Evolutionary conservation across 1,140 invertebrate species (phyloP), one percentile per base, ranked within the genome.

Genomic region (Zaprionus ghesquierei): DNA sequence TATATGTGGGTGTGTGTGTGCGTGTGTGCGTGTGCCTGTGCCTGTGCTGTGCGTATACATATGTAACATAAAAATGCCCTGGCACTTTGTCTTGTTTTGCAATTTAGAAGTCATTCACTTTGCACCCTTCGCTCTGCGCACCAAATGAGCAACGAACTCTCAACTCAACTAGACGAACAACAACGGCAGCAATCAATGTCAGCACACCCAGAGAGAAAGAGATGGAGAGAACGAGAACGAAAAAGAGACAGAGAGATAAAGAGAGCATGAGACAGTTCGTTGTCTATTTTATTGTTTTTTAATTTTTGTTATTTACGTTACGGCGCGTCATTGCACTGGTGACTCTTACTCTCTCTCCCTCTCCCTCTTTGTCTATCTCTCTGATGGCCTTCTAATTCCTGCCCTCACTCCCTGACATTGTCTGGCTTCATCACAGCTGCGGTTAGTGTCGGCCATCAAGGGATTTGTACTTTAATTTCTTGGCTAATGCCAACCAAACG

Each of bases 241-340:
- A 27, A 20, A 59, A 63, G 77, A 65, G 44, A 18, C 15, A 20
- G 35, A 44, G 38, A 22, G 18, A 9, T 29, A 22, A 2, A 20
- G 18, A 15, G 18, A 5, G 18, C 1, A n/a, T 15, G 18, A 22
- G 33, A 23, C 62, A 69, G 81, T 86, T 81, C 70, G 70, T 81
- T 86, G 78, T 86, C 78, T 85, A 85, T 86, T 86, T 85, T 81
- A 85, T 85, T 85, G 81, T 86, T 63, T 81, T 86, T 86, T 81
- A 85, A 85, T 86, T 81, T 86, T 77, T 86, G 78, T 86, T 86
- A 75, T 81, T 85, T 75, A 77, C 65, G 50, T 69, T 69, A 80
- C 71, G 61, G 50, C 50, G 53, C 74, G 77, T 85, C 77, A 59
- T 29, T 86, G 81, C 79, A 80, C 81, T 13, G 54, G 46, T 31